Evolutionary conservation across 35 echinoderm and acorn worm species (phyloP).

Genomic region (Hemicentrotus pulcherrimus): DNA sequence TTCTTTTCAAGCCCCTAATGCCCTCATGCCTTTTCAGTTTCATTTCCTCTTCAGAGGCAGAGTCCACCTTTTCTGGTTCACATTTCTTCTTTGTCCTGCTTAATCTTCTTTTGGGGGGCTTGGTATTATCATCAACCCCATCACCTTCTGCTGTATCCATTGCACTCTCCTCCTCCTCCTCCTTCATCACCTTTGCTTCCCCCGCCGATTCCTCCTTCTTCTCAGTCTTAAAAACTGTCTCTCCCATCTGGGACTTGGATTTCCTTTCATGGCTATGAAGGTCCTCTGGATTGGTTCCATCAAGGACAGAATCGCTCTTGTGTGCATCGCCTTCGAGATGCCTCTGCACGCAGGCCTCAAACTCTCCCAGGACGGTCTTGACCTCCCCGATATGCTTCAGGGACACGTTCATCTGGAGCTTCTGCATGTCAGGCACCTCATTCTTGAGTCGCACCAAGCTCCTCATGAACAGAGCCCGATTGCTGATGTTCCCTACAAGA

Average conservation of each 20-base stretch:
- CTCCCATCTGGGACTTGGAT: not conserved
- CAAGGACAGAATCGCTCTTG: conserved; percentile 50
- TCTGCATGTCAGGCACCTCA: conserved; percentile 17
- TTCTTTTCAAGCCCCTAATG: conserved; percentile 5
- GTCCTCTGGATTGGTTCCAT: conserved; percentile 50
- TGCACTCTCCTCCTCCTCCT: not conserved
- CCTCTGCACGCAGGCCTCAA: conserved; percentile 49
- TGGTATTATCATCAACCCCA: conserved; percentile 2
- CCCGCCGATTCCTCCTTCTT: not conserved
- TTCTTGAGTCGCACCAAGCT: conserved; percentile 43
- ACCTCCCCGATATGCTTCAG: conserved; percentile 48
- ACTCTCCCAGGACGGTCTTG: conserved; percentile 52
- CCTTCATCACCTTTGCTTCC: not conserved
- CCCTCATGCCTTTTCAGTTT: not conserved
- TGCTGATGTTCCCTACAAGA: conserved; percentile 49
- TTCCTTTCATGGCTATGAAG: not conserved
- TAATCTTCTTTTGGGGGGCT: not conserved
- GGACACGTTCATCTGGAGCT: conserved; percentile 29
- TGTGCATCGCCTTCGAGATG: conserved; percentile 49
- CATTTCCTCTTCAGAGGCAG: conserved; percentile 19
- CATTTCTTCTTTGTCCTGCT: conserved; percentile 52
- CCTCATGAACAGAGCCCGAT: not conserved
- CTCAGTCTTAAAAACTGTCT: not conserved
- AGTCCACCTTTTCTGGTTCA: not conserved
- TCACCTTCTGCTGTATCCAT: not conserved